phyloP scores from a whole-genome alignment of 2,797 vertebrate genomes.

The Oophaga sylvatica region DNA sequence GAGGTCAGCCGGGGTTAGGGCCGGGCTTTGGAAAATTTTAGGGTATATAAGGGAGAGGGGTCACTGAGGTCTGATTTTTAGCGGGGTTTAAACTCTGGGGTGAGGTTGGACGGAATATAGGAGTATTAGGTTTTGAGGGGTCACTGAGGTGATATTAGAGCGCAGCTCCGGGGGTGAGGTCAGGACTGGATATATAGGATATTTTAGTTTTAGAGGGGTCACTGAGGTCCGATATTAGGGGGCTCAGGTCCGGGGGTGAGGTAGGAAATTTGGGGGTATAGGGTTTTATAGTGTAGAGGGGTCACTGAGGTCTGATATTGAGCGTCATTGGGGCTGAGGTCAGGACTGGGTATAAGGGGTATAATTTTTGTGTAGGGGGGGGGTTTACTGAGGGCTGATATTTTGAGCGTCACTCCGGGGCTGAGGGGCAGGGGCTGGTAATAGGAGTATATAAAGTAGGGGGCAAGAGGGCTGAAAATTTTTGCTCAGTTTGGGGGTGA shows the following conservation, averaged over 20 bases:
- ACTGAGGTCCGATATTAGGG: background rate
- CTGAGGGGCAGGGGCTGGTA: too few species aligned
- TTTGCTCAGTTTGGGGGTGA: too few species aligned
- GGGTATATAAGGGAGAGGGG: background rate
- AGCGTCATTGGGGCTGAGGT: background rate
- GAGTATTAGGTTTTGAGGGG: background rate
- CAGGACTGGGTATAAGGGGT: background rate
- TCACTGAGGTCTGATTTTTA: background rate
- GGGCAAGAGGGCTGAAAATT: too few species aligned
- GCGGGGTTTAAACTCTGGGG: background rate
- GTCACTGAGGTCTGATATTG: background rate
- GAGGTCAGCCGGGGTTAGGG: background rate
- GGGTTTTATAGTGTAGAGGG: background rate
- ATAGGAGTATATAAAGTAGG: background rate
- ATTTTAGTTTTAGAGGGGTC: background rate
- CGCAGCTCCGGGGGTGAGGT: background rate
- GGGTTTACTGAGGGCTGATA: background rate
- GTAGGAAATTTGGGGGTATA: background rate
- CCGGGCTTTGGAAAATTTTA: background rate
- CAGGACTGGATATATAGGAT: background rate
- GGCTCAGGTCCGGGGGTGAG: background rate
- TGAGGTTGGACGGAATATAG: background rate
- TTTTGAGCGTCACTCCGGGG: background rate
- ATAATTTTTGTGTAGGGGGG: background rate
- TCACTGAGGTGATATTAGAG: background rate